Conservation (phyloP, 2,113 vertebrate species). For the Melanostigma gelatinosum region DNA sequence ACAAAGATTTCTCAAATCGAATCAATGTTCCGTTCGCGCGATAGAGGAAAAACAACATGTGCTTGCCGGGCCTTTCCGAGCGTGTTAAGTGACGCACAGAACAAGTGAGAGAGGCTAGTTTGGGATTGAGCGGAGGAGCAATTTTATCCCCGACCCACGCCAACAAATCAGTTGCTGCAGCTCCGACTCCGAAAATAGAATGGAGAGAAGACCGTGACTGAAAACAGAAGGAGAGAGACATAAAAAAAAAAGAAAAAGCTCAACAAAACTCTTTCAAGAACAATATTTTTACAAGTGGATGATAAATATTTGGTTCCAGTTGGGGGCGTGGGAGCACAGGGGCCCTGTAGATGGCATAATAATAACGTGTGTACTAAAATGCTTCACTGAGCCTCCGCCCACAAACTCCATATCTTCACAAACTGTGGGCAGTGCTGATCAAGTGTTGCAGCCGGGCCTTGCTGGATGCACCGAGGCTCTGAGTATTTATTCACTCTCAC, state of each 20-base stretch:
- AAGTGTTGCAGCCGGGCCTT: slow-evolving; percentile 47
- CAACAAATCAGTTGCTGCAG: slow-evolving; percentile 58
- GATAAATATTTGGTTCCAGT: slow-evolving; percentile 76
- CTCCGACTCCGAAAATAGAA: slow-evolving; percentile 41
- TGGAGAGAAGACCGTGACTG: slow-evolving; percentile 23
- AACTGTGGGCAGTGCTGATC: slow-evolving; percentile 49
- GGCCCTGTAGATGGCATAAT: slow-evolving; percentile 59
- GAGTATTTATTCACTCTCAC: slow-evolving; percentile 24
- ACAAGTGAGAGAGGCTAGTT: slow-evolving; percentile 19
- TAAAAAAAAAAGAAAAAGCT: slow-evolving; percentile 6
- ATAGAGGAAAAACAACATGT: slow-evolving; percentile 9
- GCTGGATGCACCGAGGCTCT: slow-evolving; percentile 37
- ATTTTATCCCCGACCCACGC: slow-evolving; percentile 54
- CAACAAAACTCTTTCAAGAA: slow-evolving; percentile 62
- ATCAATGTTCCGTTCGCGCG: slow-evolving; percentile 17
- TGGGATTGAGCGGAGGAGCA: slow-evolving; percentile 33
- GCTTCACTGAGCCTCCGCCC: slow-evolving; percentile 39
- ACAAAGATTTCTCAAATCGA: slow-evolving; percentile 10
- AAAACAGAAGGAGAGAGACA: slow-evolving; percentile 31
- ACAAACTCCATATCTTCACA: slow-evolving; percentile 36
- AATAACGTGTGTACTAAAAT: slow-evolving; percentile 64
- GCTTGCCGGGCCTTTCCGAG: slow-evolving; percentile 14
- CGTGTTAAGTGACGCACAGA: slow-evolving; percentile 39
- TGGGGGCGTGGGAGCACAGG: slow-evolving; percentile 63
- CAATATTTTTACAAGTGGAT: slow-evolving; percentile 77